Percentiles rank a stretch among this genome's conserved stretches.
These are phyloP conservation scores for Pammene fasciana DNA, from an alignment of 2,888 invertebrate genomes.

Conservation along the genomic window DNA sequence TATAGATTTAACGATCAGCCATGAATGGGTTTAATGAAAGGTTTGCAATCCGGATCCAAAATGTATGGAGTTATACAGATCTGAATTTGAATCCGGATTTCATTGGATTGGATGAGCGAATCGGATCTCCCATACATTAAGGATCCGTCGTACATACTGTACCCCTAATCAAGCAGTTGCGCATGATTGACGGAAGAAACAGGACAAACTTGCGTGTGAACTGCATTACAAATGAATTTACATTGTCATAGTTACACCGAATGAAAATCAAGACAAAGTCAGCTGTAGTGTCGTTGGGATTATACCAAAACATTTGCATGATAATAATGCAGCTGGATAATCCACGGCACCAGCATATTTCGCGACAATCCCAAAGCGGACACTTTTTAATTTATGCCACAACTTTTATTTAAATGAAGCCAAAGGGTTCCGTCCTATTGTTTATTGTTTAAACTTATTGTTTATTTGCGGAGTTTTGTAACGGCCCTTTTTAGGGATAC, in stretches of 20 bases:
- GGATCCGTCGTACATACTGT: too few relatives aligned
- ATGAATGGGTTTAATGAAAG: not conserved
- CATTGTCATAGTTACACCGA: too few relatives aligned
- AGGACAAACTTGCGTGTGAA: too few relatives aligned
- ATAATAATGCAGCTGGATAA: conserved; percentile 2
- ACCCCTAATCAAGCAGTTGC: too few relatives aligned
- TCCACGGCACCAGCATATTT: not conserved
- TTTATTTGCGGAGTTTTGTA: conserved; percentile 34
- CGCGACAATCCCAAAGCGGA: conserved; percentile 1
- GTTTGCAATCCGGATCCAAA: too few relatives aligned
- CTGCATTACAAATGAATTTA: too few relatives aligned
- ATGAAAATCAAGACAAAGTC: not conserved
- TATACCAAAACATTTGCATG: not conserved
- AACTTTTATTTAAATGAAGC: conserved; percentile 41
- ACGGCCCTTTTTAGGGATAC: conserved; percentile 35
- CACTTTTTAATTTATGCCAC: conserved; percentile 38
- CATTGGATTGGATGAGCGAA: too few relatives aligned
- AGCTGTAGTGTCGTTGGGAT: not conserved
- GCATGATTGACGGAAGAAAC: too few relatives aligned
- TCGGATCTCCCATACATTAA: too few relatives aligned
- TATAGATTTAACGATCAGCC: not conserved
- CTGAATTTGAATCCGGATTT: too few relatives aligned
- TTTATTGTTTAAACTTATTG: conserved; percentile 42
- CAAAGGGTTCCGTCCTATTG: conserved; percentile 37
- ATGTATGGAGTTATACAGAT: too few relatives aligned